Evolutionary conservation across 2,113 vertebrate genomes (phyloP).

Genomic region (Sinocyclocheilus rhinocerous): DNA sequence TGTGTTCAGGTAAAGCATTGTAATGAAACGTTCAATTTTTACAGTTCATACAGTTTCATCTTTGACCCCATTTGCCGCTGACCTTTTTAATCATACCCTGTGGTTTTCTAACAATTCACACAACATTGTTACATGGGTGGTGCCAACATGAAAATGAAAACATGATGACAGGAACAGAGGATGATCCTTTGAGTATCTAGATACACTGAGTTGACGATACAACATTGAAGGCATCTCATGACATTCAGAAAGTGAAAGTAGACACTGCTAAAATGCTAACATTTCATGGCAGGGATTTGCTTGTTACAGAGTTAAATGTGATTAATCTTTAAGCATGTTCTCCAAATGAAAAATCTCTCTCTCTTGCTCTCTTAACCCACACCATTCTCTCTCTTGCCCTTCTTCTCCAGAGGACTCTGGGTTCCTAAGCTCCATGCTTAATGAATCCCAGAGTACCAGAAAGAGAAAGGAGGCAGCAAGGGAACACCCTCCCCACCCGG

Average conservation of each 20-base stretch:
- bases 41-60: background rate
- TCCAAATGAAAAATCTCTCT: background rate
- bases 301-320: background rate
- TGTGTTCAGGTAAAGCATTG: background rate
- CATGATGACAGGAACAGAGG: background rate
- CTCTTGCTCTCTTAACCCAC: constrained; percentile 27
- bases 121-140: background rate
- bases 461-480: constrained; percentile 41
- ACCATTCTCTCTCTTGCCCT: background rate
- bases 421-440: constrained; percentile 63
- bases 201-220: too few species aligned
- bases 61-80: background rate
- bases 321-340: background rate
- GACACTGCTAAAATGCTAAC: background rate
- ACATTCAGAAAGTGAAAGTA: constrained; percentile 1
- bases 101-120: background rate
- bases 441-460: constrained; percentile 64
- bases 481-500: constrained; percentile 53
- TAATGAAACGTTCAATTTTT: background rate
- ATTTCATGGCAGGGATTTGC: background rate
- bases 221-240: background rate
- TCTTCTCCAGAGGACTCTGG: constrained; percentile 42
- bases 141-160: background rate
- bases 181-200: background rate
- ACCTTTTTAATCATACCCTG: background rate